Conservation (phyloP, 1,140 invertebrate species). For the Pseudomyrmex concolor region DNA sequence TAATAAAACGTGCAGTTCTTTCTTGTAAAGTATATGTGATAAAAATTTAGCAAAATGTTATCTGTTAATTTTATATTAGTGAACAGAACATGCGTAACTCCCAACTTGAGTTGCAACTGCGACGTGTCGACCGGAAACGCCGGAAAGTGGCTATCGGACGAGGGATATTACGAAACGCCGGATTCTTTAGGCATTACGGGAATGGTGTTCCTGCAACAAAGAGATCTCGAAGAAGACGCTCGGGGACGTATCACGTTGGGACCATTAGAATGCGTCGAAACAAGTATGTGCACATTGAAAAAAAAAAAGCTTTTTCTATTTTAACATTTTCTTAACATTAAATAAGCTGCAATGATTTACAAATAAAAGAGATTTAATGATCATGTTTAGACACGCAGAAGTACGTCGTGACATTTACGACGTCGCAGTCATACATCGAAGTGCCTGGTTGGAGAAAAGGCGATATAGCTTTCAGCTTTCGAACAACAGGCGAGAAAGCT, state of each 20-base stretch:
- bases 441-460: conserved; percentile 96
- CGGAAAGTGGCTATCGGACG: conserved; percentile 94
- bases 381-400: conserved; percentile 92
- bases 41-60: background rate
- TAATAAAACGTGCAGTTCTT: background rate
- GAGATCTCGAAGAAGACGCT: conserved; percentile 91
- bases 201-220: conserved; percentile 95
- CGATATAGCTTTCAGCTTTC: conserved; percentile 96
- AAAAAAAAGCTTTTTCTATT: too few species aligned
- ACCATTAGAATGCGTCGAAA: conserved; percentile 96
- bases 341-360: background rate
- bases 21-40: background rate
- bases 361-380: background rate
- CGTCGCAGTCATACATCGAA: conserved; percentile 95
- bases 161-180: conserved; percentile 92
- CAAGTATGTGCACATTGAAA: conserved; percentile 88
- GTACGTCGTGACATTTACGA: conserved; percentile 97
- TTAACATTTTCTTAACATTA: background rate
- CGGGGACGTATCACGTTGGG: conserved; percentile 94
- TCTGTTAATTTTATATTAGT: conserved; percentile 82
- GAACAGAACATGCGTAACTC: conserved; percentile 92
- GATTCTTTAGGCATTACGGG: conserved; percentile 94
- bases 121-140: conserved; percentile 92
- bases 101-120: conserved; percentile 94
- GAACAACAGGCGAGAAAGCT: conserved; percentile 95